Base-by-base conservation (phyloP, 2,113 vertebrate genomes). In the Columba livia region DNA sequence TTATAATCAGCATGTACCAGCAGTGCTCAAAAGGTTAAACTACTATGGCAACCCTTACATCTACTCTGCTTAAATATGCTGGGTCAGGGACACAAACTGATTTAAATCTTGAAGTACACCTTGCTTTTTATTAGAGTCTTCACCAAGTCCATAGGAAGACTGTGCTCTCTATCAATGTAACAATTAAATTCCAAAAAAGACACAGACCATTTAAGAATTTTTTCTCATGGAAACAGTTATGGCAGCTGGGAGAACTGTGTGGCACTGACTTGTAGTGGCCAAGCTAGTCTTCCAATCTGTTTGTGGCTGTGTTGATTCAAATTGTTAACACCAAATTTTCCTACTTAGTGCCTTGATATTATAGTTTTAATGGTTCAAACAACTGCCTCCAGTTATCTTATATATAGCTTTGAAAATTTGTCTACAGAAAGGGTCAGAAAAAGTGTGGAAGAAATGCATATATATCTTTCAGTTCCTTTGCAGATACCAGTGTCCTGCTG, bases 131-230 rank as follows among this genome's bases (percentile, higher is more conserved):
- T 79, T 57, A 69, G 20, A 67, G 56, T 51, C 31, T 70, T 81
- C 40, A 80, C 13, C n/a, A 3, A 15, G 15, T 60, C 17, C 23
- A n/a, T 54, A 61, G 72, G 50, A 95, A 77, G 8, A 23, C 9
- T 90, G 60, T 78, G 42, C 17, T 77, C 20, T 87, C 15, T 75
- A 17, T 38, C 86, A 73, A 16, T 69, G 26, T 58, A 77, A 61
- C 31, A 36, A 74, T 53, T 31, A 92, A 82, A 69, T 67, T 48
- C 9, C 29, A 34, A 10, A 34, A 34, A 64, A 61, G 67, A 57
- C 31, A 64, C 42, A 42, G 61, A 74, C 50, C 71, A 90, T 96
- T 97, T 97, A 94, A 83, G 95, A 72, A 28, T 64, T 89, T 91
- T 87, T 70, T 95, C 70, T 93, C 88, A 40, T 40, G 60, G 69